Base-by-base conservation (phyloP, 2,113 vertebrate species). In the Tyrannus savana region DNA sequence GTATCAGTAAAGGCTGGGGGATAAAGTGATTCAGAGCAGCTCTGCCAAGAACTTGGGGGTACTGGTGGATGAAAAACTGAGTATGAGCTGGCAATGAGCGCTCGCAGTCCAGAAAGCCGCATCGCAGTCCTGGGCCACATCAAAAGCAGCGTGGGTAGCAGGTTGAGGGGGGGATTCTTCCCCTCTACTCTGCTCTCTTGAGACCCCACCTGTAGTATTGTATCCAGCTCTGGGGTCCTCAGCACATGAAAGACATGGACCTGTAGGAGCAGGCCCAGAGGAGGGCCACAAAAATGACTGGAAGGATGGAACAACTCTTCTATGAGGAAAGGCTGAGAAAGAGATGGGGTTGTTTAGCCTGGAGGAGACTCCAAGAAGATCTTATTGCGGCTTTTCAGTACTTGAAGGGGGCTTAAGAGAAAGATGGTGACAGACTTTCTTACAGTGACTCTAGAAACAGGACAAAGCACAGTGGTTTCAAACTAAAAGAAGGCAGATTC, bases 341-440 rank as follows among this genome's bases (percentile, higher is more conserved):
- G 4, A 33, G 19, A 18, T 19, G 24, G 27, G 6, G 13, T 31
- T 64, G 13, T 17, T 64, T 12, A 53, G 35, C 19, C 28, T 50
- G 46, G 18, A 33, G 28, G 22, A 81, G 5, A 41, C 28, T 50
- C 11, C 4, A 17, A 74, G 47, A 25, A 62, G 35, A 71, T 9
- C 23, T 44, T 28, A 55, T 0, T 14, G 21, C 1, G 4, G 19
- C 11, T 22, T 60, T 33, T 28, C 12, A 35, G 2, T 17, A 66
- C 37, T 18, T 56, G 39, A 80, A 89, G 23, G 28, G 15, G 18
- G 28, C 13, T 44, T 46, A 11, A 35, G 37, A 58, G 19, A 60
- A 50, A 66, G 64, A 60, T 0, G 0, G 12, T 0, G 0, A 52
- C 30, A 41, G 23, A 42, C 13, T 25, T 49, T 30, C 46, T 62